Evolutionary conservation across 1,140 invertebrate species (phyloP), one percentile per base, ranked within the genome.

Genomic region (Linepithema humile): DNA sequence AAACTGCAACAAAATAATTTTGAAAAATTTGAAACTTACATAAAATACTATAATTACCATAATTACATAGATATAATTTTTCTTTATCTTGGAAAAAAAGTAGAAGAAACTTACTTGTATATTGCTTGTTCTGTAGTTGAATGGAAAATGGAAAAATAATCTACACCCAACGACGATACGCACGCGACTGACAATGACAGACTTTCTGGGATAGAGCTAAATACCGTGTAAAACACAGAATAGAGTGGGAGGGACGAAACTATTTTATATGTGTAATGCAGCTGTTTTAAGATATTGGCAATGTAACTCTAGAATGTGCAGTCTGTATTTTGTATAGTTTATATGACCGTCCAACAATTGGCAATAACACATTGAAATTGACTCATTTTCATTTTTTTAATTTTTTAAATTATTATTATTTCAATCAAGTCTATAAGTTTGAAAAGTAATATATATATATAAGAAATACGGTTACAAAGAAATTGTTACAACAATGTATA

Each of bases 141-240:
- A 12, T 26, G 15, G 15, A 45, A 29, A 65, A 84, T 9, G 32
- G 20, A 62, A 40, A 72, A 10, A 43, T 65, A 72, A 86, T 82
- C 85, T 77, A 67, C 80, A 40, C 85, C 82, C 85, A 26, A 35
- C 73, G 70, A 82, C 82, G 83, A 83, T 87, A 83, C 91, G 86
- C 89, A 60, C 75, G 78, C 70, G 64, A 91, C 90, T 91, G 90
- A 83, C 69, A n/a, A n/a, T n/a, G n/a, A n/a, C 40, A 40, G 50
- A 82, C 73, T 86, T 85, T 84, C 78, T 72, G 65, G 64, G 84
- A 85, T 84, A 62, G 43, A 74, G 57, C 83, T 62, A 82, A 85
- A 82, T 65, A 60, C 57, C 57, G 72, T 70, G 32, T 77, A 83
- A 70, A 84, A 40, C 64, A 75, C 55, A 59, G 69, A 43, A 62